Evolutionary conservation across 1,140 invertebrate species (phyloP).

Genomic region (Ostrea denselamellosa): DNA sequence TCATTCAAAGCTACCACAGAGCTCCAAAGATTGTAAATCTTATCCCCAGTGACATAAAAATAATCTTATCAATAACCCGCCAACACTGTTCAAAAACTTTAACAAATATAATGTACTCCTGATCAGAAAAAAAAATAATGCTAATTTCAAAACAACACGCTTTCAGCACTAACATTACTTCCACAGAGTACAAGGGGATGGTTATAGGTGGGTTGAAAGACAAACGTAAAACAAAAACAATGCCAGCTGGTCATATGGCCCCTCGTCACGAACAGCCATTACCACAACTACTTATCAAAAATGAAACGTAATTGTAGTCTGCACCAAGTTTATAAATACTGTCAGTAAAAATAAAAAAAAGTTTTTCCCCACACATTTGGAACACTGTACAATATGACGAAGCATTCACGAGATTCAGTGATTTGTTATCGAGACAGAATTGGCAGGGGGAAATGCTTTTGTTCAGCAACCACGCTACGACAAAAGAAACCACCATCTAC

Average conservation of each 20-base stretch:
- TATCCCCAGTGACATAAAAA: too few species aligned
- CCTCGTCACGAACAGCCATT: neutral
- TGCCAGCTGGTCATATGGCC: neutral
- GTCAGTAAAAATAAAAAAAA: neutral
- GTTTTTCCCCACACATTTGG: neutral
- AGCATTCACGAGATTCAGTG: neutral
- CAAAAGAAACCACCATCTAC: too few species aligned
- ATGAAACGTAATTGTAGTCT: neutral
- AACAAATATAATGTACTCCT: neutral
- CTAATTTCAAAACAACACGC: neutral
- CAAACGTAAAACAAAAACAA: neutral
- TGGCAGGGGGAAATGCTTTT: neutral
- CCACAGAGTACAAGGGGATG: neutral
- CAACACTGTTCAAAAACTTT: too few species aligned
- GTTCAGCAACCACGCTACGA: too few species aligned
- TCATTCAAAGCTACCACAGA: too few species aligned
- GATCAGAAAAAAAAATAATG: neutral
- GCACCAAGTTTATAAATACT: neutral
- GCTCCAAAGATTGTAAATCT: too few species aligned
- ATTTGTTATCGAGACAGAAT: slow-evolving; percentile 16
- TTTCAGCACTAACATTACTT: neutral
- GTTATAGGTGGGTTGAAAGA: neutral
- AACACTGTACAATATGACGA: neutral
- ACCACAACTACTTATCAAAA: neutral
- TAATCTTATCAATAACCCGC: too few species aligned